Evolutionary conservation across 1,140 invertebrate species (phyloP).

Genomic region (Leptinotarsa texana): DNA sequence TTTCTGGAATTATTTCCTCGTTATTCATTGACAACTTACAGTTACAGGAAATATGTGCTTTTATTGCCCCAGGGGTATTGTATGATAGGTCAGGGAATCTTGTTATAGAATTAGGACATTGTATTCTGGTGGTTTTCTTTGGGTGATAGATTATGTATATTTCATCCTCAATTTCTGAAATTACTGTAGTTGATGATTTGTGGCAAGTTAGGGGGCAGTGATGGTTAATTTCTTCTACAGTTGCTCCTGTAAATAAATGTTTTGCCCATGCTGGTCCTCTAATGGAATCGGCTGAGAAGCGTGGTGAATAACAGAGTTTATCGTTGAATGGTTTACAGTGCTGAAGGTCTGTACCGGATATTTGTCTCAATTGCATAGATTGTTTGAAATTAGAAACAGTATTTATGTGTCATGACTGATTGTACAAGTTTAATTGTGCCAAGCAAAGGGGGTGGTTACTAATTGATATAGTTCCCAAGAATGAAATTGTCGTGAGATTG

Average conservation of each 20-base stretch:
- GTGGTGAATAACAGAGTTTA: conserved; percentile 29
- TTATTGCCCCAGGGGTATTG: conserved; percentile 15
- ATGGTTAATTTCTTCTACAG: conserved; percentile 26
- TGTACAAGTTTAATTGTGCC: conserved; percentile 34
- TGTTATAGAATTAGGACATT: neutral
- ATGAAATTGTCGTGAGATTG: conserved; percentile 15
- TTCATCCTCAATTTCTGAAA: conserved; percentile 29
- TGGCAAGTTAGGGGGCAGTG: conserved; percentile 31
- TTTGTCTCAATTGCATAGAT: conserved; percentile 21
- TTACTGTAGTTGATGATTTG: conserved; percentile 22
- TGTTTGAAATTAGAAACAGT: conserved; percentile 12
- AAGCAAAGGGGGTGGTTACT: conserved; percentile 29
- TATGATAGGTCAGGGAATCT: neutral
- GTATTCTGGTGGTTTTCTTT: neutral
- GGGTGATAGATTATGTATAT: conserved; percentile 18
- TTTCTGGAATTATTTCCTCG: conserved; percentile 15
- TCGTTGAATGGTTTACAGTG: conserved; percentile 30
- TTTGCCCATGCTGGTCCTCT: conserved; percentile 29
- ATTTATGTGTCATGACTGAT: conserved; percentile 28
- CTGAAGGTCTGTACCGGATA: conserved; percentile 25
- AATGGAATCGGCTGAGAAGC: conserved; percentile 26
- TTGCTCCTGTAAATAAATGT: conserved; percentile 26
- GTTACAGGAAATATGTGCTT: conserved; percentile 15
- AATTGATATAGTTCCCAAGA: conserved; percentile 30
- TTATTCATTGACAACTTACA: conserved; percentile 17